Base-by-base conservation (phyloP, 2,797 vertebrate genomes). In the Enteromius argenteus region DNA sequence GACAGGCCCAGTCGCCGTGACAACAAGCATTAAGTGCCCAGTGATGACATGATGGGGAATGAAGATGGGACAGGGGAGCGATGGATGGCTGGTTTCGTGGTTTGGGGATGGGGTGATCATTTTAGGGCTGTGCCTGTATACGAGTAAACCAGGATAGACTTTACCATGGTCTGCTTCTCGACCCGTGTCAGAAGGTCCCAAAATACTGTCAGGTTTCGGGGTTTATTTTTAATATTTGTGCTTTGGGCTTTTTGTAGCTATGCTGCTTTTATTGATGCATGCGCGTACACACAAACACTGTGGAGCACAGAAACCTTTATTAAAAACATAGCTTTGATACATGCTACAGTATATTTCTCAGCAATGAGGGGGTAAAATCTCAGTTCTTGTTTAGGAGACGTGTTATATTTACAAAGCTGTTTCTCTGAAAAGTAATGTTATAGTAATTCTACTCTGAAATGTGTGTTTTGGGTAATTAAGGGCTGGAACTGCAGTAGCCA, bases 1-100 rank as follows among this genome's bases (percentile, higher is more conserved):
- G 67, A 66, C 86, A 79, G 73, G 80, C 76, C 74, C 68, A 76
- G 66, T 60, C 64, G 10, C 74, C 23, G 35, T 84, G 82, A 84
- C 82, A 78, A 71, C 73, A 84, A 84, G 51, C 74, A 84, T 84
- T 84, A 84, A 68, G 23, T 58, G 51, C 4, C 9, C 74, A 60
- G 19, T 58, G 53, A 84, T 69, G 74, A 58, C 80, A 58, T 46
- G 68, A 80, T 68, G 64, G 44, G 46, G 64, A 23, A 37, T 15
- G 44, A 67, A 32, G 44, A 49, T 49, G 35, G 30, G 68, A 77
- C 15, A 17, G 76, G 32, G 58, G 42, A 64, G 14, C 15, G 46
- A 83, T 75, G 81, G 72, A 66, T 76, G 58, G 15, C 72, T 75
- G n/a, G 46, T 42, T 51, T 67, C 56, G 46, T 56, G 60, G n/a